Base-by-base conservation (phyloP, 2,797 vertebrate species). In the Sebastes kiyomatsui region DNA sequence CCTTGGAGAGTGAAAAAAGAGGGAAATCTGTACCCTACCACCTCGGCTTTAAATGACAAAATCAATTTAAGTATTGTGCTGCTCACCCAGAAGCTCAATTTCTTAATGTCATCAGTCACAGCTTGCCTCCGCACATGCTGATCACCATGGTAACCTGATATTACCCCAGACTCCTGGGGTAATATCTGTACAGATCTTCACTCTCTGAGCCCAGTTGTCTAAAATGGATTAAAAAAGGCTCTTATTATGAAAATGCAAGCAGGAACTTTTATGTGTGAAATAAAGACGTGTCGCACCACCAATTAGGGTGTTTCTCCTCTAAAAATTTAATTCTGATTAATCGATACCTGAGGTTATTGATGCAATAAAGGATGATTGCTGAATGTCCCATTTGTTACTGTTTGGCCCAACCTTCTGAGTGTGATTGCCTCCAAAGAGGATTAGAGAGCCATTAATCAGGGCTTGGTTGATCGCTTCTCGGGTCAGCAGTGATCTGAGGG, bases 371-470 rank as follows among this genome's bases (percentile, higher is more conserved):
- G 64, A 82, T 75, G 77, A 88, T 75, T 87, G 78, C 83, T 82
- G 86, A 88, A 83, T 75, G 67, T 83, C 83, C 81, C 72, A 87
- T 91, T 93, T 91, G 82, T 83, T 86, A 79, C 67, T 65, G 66
- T 90, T 90, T 74, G 77, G 76, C 62, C 72, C 69, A 85, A 72
- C 78, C 81, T 69, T 87, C 76, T 90, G 81, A 82, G 54, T 77
- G 83, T 75, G 88, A 92, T 91, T 91, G 91, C 90, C 90, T 87
- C 75, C 67, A 65, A 60, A 76, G 83, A 79, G 79, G 68, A 80
- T 88, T 65, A 67, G 69, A 84, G 75, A 91, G 65, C 77, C 88
- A 92, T 95, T 95, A 94, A 94, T 95, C 94, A 93, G 78, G 79
- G 38, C 81, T 85, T 76, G 79, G 86, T 89, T 92, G 90, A 88